Conservation (phyloP, 2,113 vertebrate genomes). For the Formicarius rufipectus region DNA sequence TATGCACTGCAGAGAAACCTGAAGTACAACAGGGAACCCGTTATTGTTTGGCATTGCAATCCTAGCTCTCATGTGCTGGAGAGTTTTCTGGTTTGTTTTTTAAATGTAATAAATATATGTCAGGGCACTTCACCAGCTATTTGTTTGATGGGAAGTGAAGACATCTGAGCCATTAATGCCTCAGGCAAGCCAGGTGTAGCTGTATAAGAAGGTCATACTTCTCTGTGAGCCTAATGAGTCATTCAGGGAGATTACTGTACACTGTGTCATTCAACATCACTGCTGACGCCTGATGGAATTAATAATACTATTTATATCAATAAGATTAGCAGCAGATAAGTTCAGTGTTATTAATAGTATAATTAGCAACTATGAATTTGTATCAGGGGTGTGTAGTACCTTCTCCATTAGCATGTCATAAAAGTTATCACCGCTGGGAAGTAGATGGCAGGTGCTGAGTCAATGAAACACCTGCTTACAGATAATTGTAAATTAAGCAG, state of each 20-base stretch:
- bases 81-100: neutral
- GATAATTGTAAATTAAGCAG: neutral
- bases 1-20: neutral
- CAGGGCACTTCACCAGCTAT: neutral
- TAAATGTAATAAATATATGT: neutral
- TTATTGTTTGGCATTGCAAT: neutral
- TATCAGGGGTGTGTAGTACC: neutral
- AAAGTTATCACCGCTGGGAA: neutral
- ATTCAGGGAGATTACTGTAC: neutral
- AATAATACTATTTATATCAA: slow-evolving; percentile 49
- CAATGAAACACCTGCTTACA: slow-evolving; percentile 13
- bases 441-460: neutral
- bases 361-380: slow-evolving; percentile 27
- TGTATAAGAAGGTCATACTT: neutral
- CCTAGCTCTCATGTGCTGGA: neutral
- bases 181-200: slow-evolving; percentile 8
- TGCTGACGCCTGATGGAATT: slow-evolving; percentile 10
- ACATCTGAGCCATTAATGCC: neutral
- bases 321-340: slow-evolving; percentile 23
- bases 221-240: slow-evolving; percentile 16
- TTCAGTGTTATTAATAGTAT: slow-evolving; percentile 28
- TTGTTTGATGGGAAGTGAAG: slow-evolving; percentile 7
- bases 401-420: neutral
- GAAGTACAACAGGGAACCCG: neutral
- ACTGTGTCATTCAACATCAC: slow-evolving; percentile 27